Conservation (phyloP, 2,113 vertebrate genomes). For the Coregonus clupeaformis region DNA sequence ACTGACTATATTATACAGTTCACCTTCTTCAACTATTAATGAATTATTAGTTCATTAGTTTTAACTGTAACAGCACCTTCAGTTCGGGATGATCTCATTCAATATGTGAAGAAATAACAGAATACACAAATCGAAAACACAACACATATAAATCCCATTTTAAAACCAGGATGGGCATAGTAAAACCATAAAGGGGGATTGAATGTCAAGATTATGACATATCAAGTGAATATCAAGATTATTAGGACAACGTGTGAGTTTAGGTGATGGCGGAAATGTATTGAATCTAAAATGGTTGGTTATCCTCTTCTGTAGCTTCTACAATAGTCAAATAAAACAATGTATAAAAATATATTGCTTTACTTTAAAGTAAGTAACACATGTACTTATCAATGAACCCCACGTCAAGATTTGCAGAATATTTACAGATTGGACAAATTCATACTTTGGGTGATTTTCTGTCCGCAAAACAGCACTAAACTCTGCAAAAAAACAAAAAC, state of each 20-base stretch:
- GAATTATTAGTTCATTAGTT: constrained; percentile 48
- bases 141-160: constrained; percentile 18
- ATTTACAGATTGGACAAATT: constrained; percentile 46
- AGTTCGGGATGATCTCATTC: constrained; percentile 46
- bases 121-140: constrained; percentile 29
- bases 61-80: constrained; percentile 65
- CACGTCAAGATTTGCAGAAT: constrained; percentile 15
- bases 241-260: constrained; percentile 11
- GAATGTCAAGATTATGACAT: constrained; percentile 5
- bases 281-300: neutral
- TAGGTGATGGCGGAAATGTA: constrained; percentile 15
- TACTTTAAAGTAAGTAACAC: constrained; percentile 53
- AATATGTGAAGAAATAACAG: constrained; percentile 46
- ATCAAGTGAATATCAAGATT: too few relatives aligned
- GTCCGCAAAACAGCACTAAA: neutral
- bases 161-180: neutral
- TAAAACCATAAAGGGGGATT: neutral
- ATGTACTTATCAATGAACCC: constrained; percentile 45
- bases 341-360: constrained; percentile 66
- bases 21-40: constrained; percentile 1
- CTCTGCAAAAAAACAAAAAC: constrained; percentile 6
- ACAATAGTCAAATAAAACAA: constrained; percentile 46
- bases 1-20: constrained; percentile 14
- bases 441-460: neutral
- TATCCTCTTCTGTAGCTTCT: neutral